Percentiles rank a stretch among this genome's conserved stretches.
Evolutionary conservation across 2,888 invertebrate genomes (phyloP).

Genomic region (Anodontia alba): DNA sequence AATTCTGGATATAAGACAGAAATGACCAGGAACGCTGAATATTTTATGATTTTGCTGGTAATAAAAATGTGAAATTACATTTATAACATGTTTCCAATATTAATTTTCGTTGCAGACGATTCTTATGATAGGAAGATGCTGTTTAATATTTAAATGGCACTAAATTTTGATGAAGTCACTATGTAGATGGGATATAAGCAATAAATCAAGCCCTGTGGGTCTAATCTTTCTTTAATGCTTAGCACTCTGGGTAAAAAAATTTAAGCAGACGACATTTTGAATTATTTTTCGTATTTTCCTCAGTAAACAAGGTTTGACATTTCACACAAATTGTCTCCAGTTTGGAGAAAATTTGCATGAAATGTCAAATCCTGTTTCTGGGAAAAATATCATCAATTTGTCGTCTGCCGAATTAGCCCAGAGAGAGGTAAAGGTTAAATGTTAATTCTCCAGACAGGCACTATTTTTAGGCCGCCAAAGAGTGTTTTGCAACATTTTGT

Average conservation of each 20-base stretch:
- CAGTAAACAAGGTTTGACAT: no score
- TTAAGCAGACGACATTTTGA: no score
- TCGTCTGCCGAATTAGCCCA: no score
- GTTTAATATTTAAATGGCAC: slow-evolving; percentile 19
- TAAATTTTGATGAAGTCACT: slow-evolving; percentile 11
- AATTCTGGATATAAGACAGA: slow-evolving; percentile 20
- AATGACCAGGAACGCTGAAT: slow-evolving; percentile 18
- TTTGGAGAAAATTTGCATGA: no score
- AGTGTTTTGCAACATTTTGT: no score
- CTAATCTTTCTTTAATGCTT: slow-evolving; percentile 4
- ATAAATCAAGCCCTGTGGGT: slow-evolving; percentile 15
- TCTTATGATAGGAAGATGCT: slow-evolving; percentile 11
- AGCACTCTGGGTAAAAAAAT: no score
- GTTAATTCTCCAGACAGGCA: slow-evolving; percentile 1
- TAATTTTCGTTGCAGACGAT: slow-evolving; percentile 6
- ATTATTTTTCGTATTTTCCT: no score
- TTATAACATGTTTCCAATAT: slow-evolving; percentile 39
- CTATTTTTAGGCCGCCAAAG: not conserved
- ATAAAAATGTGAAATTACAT: slow-evolving; percentile 44
- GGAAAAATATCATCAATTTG: no score
- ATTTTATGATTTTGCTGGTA: slow-evolving; percentile 26
- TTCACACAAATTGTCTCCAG: no score
- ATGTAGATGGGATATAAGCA: not conserved
- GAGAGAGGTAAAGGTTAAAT: no score
- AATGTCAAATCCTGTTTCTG: no score